Percentiles rank a stretch among this genome's conserved stretches.
Evolutionary conservation across 2,797 vertebrate genomes (phyloP).

Genomic region (Odontamblyopus rebecca): DNA sequence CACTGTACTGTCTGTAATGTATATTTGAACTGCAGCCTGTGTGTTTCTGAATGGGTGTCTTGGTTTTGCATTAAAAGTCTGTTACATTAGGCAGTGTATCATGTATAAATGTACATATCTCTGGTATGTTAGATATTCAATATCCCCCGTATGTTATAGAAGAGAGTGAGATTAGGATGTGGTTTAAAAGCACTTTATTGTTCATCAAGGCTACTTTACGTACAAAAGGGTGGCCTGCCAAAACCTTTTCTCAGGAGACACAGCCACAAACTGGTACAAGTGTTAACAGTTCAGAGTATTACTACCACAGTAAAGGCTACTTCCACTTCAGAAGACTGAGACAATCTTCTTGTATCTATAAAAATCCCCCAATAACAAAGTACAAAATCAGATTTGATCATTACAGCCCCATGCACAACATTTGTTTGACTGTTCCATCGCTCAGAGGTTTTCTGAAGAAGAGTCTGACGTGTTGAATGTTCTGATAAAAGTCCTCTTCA

Average conservation of each 20-base stretch:
- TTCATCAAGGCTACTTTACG: constrained; percentile 99
- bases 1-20: constrained; percentile 13
- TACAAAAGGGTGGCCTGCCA: constrained; percentile 99
- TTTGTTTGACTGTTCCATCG: constrained; percentile 1
- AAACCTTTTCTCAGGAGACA: constrained; percentile 91
- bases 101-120: too few relatives aligned
- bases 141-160: background rate
- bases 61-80: background rate
- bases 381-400: constrained; percentile 7
- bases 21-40: constrained; percentile 6
- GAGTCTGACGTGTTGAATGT: background rate
- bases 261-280: constrained; percentile 90
- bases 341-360: constrained; percentile 27
- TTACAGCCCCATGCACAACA: constrained; percentile 15
- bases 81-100: background rate
- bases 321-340: constrained; percentile 62
- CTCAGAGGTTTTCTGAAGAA: background rate
- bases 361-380: constrained; percentile 23
- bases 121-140: too few relatives aligned
- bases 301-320: constrained; percentile 71
- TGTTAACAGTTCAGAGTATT: constrained; percentile 71
- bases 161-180: constrained; percentile 48
- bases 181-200: constrained; percentile 99
- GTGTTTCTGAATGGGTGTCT: background rate
- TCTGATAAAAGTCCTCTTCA: constrained; percentile 14